These are phyloP conservation scores for Ctenopoma multispine DNA, from an alignment of 2,797 vertebrate genomes.

Conservation along the genomic window DNA sequence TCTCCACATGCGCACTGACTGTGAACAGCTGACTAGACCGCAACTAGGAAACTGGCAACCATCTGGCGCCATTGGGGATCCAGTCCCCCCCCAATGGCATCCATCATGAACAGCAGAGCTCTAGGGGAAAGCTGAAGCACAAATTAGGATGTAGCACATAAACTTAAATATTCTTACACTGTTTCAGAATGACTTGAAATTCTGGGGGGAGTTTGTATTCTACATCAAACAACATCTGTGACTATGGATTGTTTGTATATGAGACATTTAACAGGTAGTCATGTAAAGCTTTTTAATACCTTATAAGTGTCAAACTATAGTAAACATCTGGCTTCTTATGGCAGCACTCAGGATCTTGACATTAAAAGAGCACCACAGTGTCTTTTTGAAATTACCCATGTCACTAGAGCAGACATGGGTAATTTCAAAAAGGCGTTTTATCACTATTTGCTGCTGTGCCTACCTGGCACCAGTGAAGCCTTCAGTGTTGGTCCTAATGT, in stretches of 20 bases:
- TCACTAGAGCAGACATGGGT: neutral
- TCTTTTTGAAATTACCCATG: conserved; percentile 9
- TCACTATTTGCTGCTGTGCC: conserved; percentile 2
- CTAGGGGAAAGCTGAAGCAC: conserved; percentile 10
- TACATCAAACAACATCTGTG: conserved; percentile 48
- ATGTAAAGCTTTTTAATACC: conserved; percentile 26
- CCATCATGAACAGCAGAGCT: conserved; percentile 39
- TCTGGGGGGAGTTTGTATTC: conserved; percentile 25
- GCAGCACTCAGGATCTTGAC: conserved; percentile 2
- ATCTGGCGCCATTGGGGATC: conserved; percentile 62
- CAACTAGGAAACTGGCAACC: conserved; percentile 59
- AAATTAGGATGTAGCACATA: conserved; percentile 58
- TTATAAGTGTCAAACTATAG: conserved; percentile 12
- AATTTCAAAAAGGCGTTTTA: conserved; percentile 4
- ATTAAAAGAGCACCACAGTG: neutral
- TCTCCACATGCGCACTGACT: conserved; percentile 30
- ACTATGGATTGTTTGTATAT: conserved; percentile 7
- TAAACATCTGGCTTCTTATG: conserved; percentile 38
- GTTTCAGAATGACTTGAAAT: conserved; percentile 31
- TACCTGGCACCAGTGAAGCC: neutral
- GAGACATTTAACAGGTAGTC: conserved; percentile 22
- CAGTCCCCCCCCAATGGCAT: conserved; percentile 26
- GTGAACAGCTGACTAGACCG: conserved; percentile 66
- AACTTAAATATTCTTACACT: conserved; percentile 30
- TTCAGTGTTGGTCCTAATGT: conserved; percentile 17